Evolutionary conservation across 2,797 vertebrate genomes (phyloP).

Genomic region (Semotilus atromaculatus): DNA sequence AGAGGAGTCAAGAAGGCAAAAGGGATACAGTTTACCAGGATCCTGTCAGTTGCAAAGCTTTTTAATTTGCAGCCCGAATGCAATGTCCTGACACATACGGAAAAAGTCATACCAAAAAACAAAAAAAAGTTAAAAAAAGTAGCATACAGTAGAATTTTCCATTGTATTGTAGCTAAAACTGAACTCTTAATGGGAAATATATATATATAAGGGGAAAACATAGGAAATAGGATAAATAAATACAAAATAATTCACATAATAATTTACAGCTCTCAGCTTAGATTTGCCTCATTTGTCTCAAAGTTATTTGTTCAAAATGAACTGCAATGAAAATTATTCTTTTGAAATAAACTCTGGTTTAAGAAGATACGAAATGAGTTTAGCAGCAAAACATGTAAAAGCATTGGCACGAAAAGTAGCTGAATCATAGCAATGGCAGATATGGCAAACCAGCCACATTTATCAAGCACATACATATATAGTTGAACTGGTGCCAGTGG

Average conservation of each 20-base stretch:
- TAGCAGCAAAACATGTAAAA: slow-evolving; percentile 58
- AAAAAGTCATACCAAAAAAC: neutral
- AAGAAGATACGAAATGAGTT: slow-evolving; percentile 43
- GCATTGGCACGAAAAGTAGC: slow-evolving; percentile 42
- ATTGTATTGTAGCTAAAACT: slow-evolving; percentile 9
- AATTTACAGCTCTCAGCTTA: slow-evolving; percentile 61
- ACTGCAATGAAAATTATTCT: slow-evolving; percentile 13
- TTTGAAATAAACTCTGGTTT: slow-evolving; percentile 29
- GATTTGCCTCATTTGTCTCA: slow-evolving; percentile 10
- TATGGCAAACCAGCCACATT: slow-evolving; percentile 45
- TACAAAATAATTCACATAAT: slow-evolving; percentile 64
- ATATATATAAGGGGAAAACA: slow-evolving; percentile 63
- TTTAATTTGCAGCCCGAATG: slow-evolving; percentile 40
- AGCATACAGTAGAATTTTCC: slow-evolving; percentile 11
- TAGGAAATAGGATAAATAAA: slow-evolving; percentile 74
- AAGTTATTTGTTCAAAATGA: slow-evolving; percentile 20
- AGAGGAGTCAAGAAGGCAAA: slow-evolving; percentile 42
- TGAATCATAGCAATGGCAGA: slow-evolving; percentile 50
- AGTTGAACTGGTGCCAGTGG: slow-evolving; percentile 41
- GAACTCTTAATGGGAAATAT: slow-evolving; percentile 58
- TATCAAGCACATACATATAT: slow-evolving; percentile 41
- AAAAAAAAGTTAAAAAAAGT: neutral
- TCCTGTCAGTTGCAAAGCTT: slow-evolving; percentile 49
- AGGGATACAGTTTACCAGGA: slow-evolving; percentile 42
- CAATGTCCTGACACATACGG: slow-evolving; percentile 31